phyloP scores from a whole-genome alignment of 2,113 vertebrate genomes.

The Melierax canorus region DNA sequence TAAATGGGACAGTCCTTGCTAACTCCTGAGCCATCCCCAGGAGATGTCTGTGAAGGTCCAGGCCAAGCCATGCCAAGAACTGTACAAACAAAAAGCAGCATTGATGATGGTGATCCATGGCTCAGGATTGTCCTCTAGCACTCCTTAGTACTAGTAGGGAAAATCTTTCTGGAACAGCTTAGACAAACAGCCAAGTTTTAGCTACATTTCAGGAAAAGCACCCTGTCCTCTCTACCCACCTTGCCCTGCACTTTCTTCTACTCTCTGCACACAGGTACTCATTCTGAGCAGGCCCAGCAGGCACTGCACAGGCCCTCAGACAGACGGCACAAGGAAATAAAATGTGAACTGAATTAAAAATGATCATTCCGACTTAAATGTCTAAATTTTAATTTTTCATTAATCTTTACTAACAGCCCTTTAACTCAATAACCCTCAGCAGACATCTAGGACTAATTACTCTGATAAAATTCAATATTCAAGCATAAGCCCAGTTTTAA shows the following conservation, averaged over 20 bases:
- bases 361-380: neutral
- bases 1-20: neutral
- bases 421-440: neutral
- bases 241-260: neutral
- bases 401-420: neutral
- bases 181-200: neutral
- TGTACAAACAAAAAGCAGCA: neutral
- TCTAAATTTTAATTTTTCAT: neutral
- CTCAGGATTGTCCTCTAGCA: neutral
- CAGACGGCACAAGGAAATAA: neutral
- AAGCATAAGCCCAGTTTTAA: neutral
- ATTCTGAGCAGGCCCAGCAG: neutral
- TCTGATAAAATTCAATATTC: neutral
- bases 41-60: neutral
- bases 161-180: neutral
- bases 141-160: neutral
- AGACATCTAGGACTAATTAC: neutral
- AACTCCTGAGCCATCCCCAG: neutral
- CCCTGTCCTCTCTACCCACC: neutral
- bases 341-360: neutral
- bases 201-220: neutral
- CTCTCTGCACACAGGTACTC: accelerated
- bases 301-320: neutral
- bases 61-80: neutral
- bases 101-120: neutral